Percentiles rank a stretch among this genome's conserved stretches.
Evolutionary conservation across 1,140 invertebrate genomes (phyloP).

Genomic region (Drosophila santomea): DNA sequence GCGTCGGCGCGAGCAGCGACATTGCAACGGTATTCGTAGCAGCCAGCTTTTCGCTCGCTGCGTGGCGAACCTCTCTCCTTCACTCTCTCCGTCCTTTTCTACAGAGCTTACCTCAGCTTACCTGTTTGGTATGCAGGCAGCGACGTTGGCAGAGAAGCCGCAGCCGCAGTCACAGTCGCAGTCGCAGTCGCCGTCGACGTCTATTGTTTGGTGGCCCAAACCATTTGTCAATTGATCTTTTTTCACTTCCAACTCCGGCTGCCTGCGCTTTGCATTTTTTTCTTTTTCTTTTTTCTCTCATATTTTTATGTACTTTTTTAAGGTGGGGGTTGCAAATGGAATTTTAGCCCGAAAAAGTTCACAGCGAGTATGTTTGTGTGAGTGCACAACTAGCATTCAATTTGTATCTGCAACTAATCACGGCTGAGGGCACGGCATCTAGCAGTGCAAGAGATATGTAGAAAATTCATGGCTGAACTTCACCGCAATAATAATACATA

Average conservation of each 20-base stretch:
- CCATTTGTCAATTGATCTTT: constrained; percentile 74
- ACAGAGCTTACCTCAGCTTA: constrained; percentile 11
- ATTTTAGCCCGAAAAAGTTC: constrained; percentile 71
- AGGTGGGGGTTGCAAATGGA: constrained; percentile 70
- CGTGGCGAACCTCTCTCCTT: constrained; percentile 19
- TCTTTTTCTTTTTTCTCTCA: constrained; percentile 35
- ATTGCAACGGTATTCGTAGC: constrained; percentile 69
- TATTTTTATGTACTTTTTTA: constrained; percentile 60
- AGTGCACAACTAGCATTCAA: constrained; percentile 53
- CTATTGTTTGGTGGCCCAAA: constrained; percentile 56
- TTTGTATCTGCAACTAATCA: constrained; percentile 67
- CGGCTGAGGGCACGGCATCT: constrained; percentile 62
- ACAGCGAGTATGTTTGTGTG: constrained; percentile 17
- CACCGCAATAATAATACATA: constrained; percentile 38
- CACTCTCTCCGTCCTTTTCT: constrained; percentile 20
- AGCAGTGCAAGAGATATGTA: constrained; percentile 39
- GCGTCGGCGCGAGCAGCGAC: constrained; percentile 18
- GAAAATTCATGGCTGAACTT: constrained; percentile 66
- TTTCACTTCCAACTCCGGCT: constrained; percentile 36
- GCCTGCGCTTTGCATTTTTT: constrained; percentile 53
- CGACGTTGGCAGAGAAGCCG: constrained; percentile 15
- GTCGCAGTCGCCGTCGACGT: constrained; percentile 30
- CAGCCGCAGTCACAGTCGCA: constrained; percentile 10
- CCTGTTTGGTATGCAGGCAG: constrained; percentile 68
- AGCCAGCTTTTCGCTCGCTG: constrained; percentile 44